Evolutionary conservation across 1,140 invertebrate genomes (phyloP), one percentile per base, ranked within the genome.

Genomic region (Pectinophora gossypiella): DNA sequence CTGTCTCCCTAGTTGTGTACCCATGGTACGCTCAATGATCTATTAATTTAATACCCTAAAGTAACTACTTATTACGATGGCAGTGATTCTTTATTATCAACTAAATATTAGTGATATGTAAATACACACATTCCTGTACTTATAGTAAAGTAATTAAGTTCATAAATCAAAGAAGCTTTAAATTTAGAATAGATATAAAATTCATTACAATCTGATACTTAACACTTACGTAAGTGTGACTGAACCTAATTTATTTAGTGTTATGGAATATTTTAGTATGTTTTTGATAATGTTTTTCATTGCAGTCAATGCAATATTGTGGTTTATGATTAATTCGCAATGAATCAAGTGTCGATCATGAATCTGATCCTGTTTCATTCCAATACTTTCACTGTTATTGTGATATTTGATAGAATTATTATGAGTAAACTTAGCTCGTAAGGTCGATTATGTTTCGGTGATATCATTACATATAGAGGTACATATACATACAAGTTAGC

Each of bases 111-210:
- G 36, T 40, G 36, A 40, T 32, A 32, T 68, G 61, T 40, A 40
- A 40, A 40, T 40, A 60, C 44, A 52, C 66, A 72, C 68, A 73
- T 75, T 78, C 72, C 75, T 73, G 65, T 53, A n/a, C n/a, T n/a
- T n/a, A 59, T 64, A 71, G 53, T 53, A 58, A 59, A 50, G 48
- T 51, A 49, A 64, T 49, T 72, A 68, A 69, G 59, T 67, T 68
- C 59, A 64, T 69, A 68, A 81, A 71, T 71, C 69, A 75, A 82
- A 69, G 75, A 82, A 83, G 79, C 79, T 83, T 83, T 83, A 83
- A 66, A 61, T 64, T 40, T 73, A 64, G 61, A 59, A 22, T 66
- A 71, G 56, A 61, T 59, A 43, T 62, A 54, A 59, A 63, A 61
- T 52, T 59, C 32, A 51, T 50, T 54, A 42, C 36, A 52, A 56